phyloP scores from a whole-genome alignment of 2,888 invertebrate species.

The Anoplius nigerrimus region DNA sequence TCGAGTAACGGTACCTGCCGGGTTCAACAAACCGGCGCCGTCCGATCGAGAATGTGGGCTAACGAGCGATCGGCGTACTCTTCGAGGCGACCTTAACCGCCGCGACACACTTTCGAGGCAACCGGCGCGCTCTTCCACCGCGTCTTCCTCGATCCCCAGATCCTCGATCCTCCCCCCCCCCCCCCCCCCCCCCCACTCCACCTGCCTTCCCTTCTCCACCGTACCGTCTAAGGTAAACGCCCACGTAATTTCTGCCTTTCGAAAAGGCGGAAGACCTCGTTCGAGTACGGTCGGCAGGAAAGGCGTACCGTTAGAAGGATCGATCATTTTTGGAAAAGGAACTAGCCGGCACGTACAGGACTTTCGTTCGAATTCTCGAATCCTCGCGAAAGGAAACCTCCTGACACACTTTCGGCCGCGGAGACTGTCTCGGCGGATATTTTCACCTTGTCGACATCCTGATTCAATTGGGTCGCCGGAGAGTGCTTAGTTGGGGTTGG shows the following conservation, averaged over 20 bases:
- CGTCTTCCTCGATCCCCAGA: neutral
- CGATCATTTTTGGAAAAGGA: too few species aligned
- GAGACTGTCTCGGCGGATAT: neutral
- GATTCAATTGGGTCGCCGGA: slow-evolving; percentile 15
- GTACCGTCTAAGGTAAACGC: neutral
- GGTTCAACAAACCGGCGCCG: slow-evolving; percentile 68
- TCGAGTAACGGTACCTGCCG: slow-evolving; percentile 69
- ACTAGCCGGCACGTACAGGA: neutral
- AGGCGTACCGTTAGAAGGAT: too few species aligned
- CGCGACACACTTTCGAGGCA: slow-evolving; percentile 67
- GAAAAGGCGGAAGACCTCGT: too few species aligned
- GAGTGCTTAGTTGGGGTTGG: too few species aligned
- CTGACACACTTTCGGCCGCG: slow-evolving; percentile 11
- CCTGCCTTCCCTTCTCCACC: neutral
- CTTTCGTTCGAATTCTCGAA: neutral
- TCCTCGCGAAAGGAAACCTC: neutral
- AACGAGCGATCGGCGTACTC: slow-evolving; percentile 61
- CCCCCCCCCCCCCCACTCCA: too few species aligned
- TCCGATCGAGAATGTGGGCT: slow-evolving; percentile 69
- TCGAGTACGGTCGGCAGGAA: neutral
- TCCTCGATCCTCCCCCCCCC: slow-evolving; percentile 19
- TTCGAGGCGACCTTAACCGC: slow-evolving; percentile 66
- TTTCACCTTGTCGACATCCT: slow-evolving; percentile 20
- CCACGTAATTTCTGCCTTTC: too few species aligned
- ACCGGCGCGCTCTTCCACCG: slow-evolving; percentile 16